phyloP scores from a whole-genome alignment of 2,113 vertebrate genomes.

The Holacanthus passer region DNA sequence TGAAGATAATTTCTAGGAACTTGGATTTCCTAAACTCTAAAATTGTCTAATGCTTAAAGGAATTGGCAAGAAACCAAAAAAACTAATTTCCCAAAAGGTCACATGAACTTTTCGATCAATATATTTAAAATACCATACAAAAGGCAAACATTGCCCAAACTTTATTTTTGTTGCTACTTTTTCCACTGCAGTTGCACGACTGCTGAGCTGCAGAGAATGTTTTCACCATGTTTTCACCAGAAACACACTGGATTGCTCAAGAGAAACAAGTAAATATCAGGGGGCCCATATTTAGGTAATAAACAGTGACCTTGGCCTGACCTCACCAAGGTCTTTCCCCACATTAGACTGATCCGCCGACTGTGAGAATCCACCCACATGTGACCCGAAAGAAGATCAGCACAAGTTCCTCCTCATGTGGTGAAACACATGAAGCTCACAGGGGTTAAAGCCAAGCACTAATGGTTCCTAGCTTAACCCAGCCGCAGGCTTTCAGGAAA shows the following conservation, averaged over 20 bases:
- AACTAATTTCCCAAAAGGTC: background rate
- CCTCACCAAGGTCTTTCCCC: constrained; percentile 39
- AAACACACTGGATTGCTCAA: constrained; percentile 34
- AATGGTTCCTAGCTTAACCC: constrained; percentile 71
- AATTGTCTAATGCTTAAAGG: too few relatives aligned
- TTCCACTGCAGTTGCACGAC: background rate
- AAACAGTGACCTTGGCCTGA: constrained; percentile 58
- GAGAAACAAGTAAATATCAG: constrained; percentile 38
- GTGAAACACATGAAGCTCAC: constrained; percentile 69
- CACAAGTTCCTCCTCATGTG: constrained; percentile 64
- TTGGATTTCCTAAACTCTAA: too few relatives aligned
- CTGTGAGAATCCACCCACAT: constrained; percentile 57
- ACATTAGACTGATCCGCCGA: constrained; percentile 58
- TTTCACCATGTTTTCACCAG: background rate
- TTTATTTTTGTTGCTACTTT: background rate
- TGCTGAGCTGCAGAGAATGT: constrained; percentile 10
- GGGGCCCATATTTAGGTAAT: constrained; percentile 17
- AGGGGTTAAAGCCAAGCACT: constrained; percentile 71
- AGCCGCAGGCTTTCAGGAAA: constrained; percentile 68
- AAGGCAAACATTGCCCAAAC: background rate
- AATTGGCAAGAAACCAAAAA: too few relatives aligned
- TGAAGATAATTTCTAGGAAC: background rate
- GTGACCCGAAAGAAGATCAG: constrained; percentile 54
- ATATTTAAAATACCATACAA: background rate
- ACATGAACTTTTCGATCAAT: background rate